A percentile compares a stretch with the other conserved stretches of the same genome.
Conservation (phyloP, 2,113 vertebrate species). For the Sander vitreus region DNA sequence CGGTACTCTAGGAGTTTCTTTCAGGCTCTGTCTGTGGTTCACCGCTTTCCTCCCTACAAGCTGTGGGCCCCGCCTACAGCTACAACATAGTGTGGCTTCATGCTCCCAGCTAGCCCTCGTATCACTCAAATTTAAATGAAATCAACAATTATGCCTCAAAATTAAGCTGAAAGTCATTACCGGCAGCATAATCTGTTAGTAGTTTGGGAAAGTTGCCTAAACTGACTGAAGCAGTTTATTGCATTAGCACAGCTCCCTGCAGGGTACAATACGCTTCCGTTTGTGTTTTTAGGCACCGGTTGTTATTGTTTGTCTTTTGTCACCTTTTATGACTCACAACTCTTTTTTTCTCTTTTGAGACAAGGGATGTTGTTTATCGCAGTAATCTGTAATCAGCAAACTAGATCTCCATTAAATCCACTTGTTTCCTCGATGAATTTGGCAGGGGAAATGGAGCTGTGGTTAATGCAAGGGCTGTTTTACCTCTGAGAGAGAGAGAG, state of each 20-base stretch:
- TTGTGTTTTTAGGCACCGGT: conserved; percentile 62
- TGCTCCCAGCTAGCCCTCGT: not conserved
- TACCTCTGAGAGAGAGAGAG: conserved; percentile 40
- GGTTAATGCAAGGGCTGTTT: conserved; percentile 66
- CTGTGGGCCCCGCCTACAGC: conserved; percentile 29
- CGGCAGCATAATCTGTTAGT: conserved; percentile 14
- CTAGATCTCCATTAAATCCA: conserved; percentile 73
- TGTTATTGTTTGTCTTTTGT: conserved; percentile 75
- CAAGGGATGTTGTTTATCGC: conserved; percentile 67
- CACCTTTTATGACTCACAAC: conserved; percentile 61
- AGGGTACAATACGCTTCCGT: conserved; percentile 45
- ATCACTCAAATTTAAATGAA: conserved; percentile 27
- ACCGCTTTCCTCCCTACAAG: conserved; percentile 24
- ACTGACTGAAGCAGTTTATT: conserved; percentile 55
- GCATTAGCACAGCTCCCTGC: conserved; percentile 49
- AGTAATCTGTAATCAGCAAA: conserved; percentile 73
- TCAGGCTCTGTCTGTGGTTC: conserved; percentile 52
- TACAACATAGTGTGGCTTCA: conserved; percentile 1
- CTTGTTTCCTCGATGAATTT: conserved; percentile 71
- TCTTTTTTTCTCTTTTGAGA: conserved; percentile 44
- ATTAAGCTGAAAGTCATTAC: conserved; percentile 51
- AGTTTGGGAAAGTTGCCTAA: conserved; percentile 45
- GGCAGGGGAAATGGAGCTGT: conserved; percentile 67
- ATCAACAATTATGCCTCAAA: conserved; percentile 46
- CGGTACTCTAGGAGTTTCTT: conserved; percentile 56